Evolutionary conservation across 2,888 invertebrate genomes (phyloP).

Genomic region (Tachina lurida): DNA sequence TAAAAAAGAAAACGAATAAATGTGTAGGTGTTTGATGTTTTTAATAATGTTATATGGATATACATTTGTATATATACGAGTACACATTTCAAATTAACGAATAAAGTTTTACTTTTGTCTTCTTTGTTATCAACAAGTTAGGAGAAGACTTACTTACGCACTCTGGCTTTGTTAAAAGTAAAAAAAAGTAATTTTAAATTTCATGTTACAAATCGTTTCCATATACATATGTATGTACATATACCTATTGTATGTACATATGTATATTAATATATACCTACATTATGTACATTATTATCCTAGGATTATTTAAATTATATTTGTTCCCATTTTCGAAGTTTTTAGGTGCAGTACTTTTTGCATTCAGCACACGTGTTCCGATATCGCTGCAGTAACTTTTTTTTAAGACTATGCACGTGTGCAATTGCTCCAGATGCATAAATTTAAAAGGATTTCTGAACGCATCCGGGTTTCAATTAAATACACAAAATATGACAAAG

Average conservation of each 20-base stretch:
- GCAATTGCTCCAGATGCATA: no score
- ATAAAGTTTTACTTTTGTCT: slow-evolving; percentile 25
- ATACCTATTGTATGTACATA: not conserved
- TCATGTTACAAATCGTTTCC: slow-evolving; percentile 1
- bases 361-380: no score
- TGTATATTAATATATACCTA: no score
- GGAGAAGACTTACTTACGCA: slow-evolving; percentile 42
- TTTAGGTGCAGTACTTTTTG: no score
- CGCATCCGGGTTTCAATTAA: no score
- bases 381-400: no score
- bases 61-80: not conserved
- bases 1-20: slow-evolving; percentile 6
- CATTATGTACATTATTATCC: no score
- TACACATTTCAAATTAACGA: slow-evolving; percentile 47
- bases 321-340: no score
- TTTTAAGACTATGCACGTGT: no score
- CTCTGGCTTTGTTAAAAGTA: slow-evolving; percentile 24
- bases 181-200: slow-evolving; percentile 32
- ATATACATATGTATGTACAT: not conserved
- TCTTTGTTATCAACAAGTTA: slow-evolving; percentile 53
- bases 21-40: slow-evolving; percentile 59
- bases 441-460: no score
- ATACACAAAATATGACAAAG: no score
- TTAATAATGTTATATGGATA: not conserved
- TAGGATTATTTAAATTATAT: no score